A percentile compares a stretch with the other conserved stretches of the same genome.
Conservation (phyloP, 2,113 vertebrate genomes). For the Buteo buteo region DNA sequence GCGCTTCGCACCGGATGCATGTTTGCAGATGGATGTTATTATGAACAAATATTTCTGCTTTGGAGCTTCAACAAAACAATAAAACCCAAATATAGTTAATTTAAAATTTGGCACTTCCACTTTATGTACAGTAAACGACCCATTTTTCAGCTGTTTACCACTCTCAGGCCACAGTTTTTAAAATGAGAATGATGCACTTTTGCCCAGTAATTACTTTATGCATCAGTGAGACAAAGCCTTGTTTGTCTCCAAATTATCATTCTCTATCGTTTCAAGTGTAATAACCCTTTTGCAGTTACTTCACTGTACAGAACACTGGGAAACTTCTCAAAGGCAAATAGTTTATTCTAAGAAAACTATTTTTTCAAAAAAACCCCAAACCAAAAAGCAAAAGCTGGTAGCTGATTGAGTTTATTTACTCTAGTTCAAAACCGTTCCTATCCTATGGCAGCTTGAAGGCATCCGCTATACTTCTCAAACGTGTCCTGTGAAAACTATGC, state of each 20-base stretch:
- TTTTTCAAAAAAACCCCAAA: neutral
- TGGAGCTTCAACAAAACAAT: constrained; percentile 12
- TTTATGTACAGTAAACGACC: constrained; percentile 7
- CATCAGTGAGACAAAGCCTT: constrained; percentile 50
- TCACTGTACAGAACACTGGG: neutral
- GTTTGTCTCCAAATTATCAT: constrained; percentile 43
- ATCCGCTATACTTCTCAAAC: neutral
- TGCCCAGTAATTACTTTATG: constrained; percentile 50
- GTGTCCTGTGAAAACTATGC: neutral
- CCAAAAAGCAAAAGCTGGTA: neutral
- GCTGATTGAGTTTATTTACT: neutral
- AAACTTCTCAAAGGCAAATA: constrained; percentile 31
- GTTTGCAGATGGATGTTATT: neutral
- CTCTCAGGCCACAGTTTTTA: neutral
- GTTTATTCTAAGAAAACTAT: neutral
- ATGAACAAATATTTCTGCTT: constrained; percentile 19
- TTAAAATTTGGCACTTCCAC: constrained; percentile 10
- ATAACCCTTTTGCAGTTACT: neutral
- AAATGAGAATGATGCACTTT: constrained; percentile 38
- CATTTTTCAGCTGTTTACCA: constrained; percentile 48
- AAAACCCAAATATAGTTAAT: neutral
- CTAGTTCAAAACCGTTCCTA: neutral
- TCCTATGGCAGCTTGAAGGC: neutral
- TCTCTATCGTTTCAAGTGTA: constrained; percentile 4
- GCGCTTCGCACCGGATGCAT: neutral